Conservation (phyloP, 2,888 invertebrate genomes). For the Dermolepida albohirtum region DNA sequence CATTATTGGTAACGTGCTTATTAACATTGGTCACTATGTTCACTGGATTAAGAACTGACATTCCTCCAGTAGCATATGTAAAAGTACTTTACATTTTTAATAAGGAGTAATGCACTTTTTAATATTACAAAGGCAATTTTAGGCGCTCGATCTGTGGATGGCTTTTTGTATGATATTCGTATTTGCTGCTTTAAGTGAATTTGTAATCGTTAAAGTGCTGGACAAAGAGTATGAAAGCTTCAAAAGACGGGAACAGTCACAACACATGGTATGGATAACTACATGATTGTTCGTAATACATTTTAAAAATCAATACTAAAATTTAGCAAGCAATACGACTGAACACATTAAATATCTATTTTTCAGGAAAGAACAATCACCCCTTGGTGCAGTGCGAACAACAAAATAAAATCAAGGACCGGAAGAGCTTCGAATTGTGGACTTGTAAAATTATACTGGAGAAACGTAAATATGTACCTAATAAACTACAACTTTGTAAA, state of each 20-base stretch:
- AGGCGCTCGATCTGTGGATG: constrained; percentile 91
- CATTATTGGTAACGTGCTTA: constrained; percentile 88
- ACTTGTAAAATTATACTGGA: constrained; percentile 54
- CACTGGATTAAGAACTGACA: constrained; percentile 82
- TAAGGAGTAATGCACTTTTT: neutral
- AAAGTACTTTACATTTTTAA: constrained; percentile 70
- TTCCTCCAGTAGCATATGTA: constrained; percentile 88
- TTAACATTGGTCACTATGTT: constrained; percentile 89
- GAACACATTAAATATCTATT: constrained; percentile 5
- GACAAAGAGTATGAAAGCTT: constrained; percentile 79
- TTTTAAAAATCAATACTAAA: neutral
- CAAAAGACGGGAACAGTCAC: constrained; percentile 70
- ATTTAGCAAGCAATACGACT: no score
- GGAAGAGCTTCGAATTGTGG: constrained; percentile 18
- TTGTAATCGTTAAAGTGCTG: constrained; percentile 84
- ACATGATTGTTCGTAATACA: neutral
- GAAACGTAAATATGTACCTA: constrained; percentile 53
- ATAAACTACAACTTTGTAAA: constrained; percentile 2
- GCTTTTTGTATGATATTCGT: constrained; percentile 90
- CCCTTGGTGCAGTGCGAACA: constrained; percentile 55
- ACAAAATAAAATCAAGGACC: constrained; percentile 44
- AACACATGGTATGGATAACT: constrained; percentile 59
- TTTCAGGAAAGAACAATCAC: constrained; percentile 54
- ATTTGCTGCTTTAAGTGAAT: constrained; percentile 85
- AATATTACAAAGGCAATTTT: constrained; percentile 47